Evolutionary conservation across 2,888 invertebrate species (phyloP).

Genomic region (Xestia c-nigrum): DNA sequence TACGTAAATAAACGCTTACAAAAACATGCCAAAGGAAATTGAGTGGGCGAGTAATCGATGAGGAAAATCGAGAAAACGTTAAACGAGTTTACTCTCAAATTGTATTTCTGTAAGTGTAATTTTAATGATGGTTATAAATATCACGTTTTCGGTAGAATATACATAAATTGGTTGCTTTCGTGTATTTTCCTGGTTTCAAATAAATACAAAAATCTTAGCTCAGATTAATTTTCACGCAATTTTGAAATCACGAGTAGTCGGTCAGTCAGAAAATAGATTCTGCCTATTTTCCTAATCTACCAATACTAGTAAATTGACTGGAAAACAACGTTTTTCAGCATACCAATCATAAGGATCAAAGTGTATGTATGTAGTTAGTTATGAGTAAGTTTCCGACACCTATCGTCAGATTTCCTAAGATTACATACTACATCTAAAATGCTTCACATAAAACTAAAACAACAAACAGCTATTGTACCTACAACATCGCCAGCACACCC

Average conservation of each 20-base stretch:
- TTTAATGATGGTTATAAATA: slow-evolving; percentile 13
- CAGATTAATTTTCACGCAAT: too few species aligned
- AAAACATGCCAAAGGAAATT: slow-evolving; percentile 44
- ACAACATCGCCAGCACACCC: slow-evolving; percentile 20
- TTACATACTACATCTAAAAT: neutral
- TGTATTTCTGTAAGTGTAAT: slow-evolving; percentile 38
- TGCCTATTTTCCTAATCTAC: neutral
- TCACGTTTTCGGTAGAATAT: neutral
- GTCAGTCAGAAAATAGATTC: neutral
- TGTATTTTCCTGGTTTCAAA: neutral
- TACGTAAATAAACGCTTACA: slow-evolving; percentile 25
- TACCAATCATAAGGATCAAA: neutral
- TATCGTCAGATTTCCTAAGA: neutral
- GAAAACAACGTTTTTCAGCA: neutral
- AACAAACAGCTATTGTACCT: slow-evolving; percentile 18
- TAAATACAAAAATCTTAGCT: neutral
- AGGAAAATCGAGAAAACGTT: slow-evolving; percentile 50
- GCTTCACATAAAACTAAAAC: slow-evolving; percentile 12
- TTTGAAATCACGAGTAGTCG: neutral
- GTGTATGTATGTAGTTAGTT: neutral
- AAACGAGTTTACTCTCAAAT: slow-evolving; percentile 44
- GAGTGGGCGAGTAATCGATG: slow-evolving; percentile 56
- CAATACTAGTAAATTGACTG: neutral
- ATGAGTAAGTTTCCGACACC: neutral
- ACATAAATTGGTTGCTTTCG: neutral